Evolutionary conservation across 1,140 invertebrate species (phyloP).

Genomic region (Spodoptera frugiperda): DNA sequence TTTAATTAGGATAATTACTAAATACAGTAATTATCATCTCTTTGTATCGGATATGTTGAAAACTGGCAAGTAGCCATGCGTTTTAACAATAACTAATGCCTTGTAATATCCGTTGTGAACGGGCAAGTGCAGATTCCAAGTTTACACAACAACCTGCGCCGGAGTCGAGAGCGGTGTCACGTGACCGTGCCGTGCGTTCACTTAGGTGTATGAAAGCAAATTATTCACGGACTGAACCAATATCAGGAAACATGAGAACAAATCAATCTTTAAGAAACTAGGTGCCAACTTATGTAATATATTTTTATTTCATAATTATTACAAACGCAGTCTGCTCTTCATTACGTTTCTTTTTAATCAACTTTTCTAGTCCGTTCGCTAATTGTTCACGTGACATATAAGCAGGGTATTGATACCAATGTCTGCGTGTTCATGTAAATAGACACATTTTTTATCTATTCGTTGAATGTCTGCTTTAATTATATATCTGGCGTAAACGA

Average conservation of each 20-base stretch:
- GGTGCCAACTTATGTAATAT: neutral
- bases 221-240: conserved; percentile 4
- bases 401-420: no score
- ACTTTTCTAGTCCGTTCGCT: neutral
- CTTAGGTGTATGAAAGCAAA: conserved; percentile 30
- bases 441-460: conserved; percentile 27
- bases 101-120: conserved; percentile 18
- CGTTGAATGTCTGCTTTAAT: conserved; percentile 26
- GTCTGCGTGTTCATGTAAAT: no score
- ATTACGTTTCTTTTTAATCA: neutral
- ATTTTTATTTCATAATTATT: neutral
- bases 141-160: conserved; percentile 45
- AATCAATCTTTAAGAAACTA: neutral
- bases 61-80: neutral
- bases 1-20: neutral
- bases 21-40: neutral
- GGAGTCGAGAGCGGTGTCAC: conserved; percentile 25
- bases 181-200: conserved; percentile 40
- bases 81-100: neutral
- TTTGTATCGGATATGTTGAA: neutral
- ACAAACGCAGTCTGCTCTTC: neutral
- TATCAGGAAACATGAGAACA: neutral
- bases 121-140: neutral
- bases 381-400: neutral
- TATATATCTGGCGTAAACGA: conserved; percentile 1